Conservation (phyloP, 2,113 vertebrate genomes). For the Dromas ardeola region DNA sequence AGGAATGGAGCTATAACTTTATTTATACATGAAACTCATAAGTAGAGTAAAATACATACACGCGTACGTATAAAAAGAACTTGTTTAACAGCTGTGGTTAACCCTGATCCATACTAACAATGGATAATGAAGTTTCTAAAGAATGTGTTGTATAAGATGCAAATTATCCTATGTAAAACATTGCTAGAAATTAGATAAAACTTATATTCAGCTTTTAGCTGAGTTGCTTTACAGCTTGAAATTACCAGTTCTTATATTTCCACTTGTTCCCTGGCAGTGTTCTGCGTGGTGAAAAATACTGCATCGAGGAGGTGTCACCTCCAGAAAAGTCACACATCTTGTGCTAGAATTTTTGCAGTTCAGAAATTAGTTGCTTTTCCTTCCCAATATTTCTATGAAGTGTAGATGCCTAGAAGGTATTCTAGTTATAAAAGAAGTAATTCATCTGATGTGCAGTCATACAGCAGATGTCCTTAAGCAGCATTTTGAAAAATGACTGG, state of each 20-base stretch:
- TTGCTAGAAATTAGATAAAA: background rate
- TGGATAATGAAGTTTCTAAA: background rate
- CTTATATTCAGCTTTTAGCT: too few relatives aligned
- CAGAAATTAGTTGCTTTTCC: background rate
- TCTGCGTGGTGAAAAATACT: background rate
- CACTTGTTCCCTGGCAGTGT: background rate
- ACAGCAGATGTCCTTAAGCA: background rate
- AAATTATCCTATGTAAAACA: background rate
- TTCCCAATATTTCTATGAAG: background rate
- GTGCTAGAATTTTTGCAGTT: background rate
- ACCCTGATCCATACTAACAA: background rate
- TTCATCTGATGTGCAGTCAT: background rate
- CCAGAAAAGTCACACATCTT: background rate
- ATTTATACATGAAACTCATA: fast-evolving
- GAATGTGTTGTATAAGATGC: background rate
- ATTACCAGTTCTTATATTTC: background rate
- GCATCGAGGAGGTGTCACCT: background rate
- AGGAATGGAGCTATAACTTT: background rate
- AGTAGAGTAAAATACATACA: background rate
- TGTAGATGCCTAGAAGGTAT: background rate
- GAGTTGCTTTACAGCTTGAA: background rate
- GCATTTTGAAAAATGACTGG: background rate
- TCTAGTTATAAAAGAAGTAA: background rate
- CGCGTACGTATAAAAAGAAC: background rate
- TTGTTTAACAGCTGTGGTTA: background rate